Base-by-base conservation (phyloP, 2,888 invertebrate species). In the Rhogogaster chlorosoma region DNA sequence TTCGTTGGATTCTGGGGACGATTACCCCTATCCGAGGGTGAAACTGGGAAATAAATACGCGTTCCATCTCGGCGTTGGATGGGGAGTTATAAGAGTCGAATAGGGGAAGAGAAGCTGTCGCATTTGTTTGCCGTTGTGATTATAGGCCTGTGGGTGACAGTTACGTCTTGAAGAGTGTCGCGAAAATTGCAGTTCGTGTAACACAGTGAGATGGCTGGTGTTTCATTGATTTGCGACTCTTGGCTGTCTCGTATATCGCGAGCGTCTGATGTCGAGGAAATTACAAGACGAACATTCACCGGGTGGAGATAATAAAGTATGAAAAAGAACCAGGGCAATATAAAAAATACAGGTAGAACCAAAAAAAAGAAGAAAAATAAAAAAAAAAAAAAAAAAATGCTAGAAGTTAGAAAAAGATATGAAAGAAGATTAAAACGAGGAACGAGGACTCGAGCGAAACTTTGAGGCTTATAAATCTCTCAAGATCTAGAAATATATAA, bases 21-120 rank as follows among this genome's bases (percentile, higher is more conserved):
- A 90, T 91, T 91, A 91, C 90, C 90, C 90, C 88, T 88, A 90
- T 89, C 88, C 61, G 45, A 85, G 70, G 61, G 83, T 75, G 78
- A 86, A 85, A 84, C 86, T 85, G 83, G 85, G 88, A 87, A 89
- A 89, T 89, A 89, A 89, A 87, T 88, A 88, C 88, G 86, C 84
- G 86, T 85, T 87, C 87, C 86, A 26, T 80, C 61, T 26, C 10
- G 45, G 45, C 2, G 45, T 38, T 42, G 42, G 67, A 18, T 84
- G 64, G 78, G 80, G 70, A 18, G 84, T 42, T 78, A 70, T 36
- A 75, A 67, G 80, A 85, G 80, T 42, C 29, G 36, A 32, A 9
- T 53, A 32, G 64, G 71, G 83, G 84, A n/a, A 53, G 53, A 7
- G 53, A 53, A 45, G 71, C 67, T 84, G 83, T 80, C 61, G 86